Base-by-base conservation (phyloP, 2,113 vertebrate species). In the Gasterosteus aculeatus region DNA sequence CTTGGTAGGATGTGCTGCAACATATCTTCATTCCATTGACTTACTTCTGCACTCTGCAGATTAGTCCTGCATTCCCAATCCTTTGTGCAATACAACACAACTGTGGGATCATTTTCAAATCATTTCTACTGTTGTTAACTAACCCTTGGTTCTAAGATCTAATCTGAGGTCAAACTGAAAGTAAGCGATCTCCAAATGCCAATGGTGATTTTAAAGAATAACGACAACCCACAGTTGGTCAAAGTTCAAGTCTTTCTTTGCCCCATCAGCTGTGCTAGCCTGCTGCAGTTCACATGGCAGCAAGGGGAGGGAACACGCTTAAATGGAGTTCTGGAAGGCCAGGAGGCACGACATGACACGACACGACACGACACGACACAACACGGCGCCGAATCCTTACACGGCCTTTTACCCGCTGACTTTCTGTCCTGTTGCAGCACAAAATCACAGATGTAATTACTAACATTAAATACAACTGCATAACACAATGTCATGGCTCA, bases 21-120 rank as follows among this genome's bases (percentile, higher is more conserved):
- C 81, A 77, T 78, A 82, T 75, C 65, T 57, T 29, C 35, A 16
- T 72, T 88, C 62, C 75, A 54, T 69, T 71, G 51, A 77, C 60
- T 66, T 64, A 75, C 54, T 77, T 78, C 75, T 14, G 10, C 68
- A 66, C 71, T 54, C 54, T 0, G 8, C 19, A 26, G 62, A 5
- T 41, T 59, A 64, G 39, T 35, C 56, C 42, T 31, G 10, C 60
- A 46, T 26, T 33, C 41, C 60, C 61, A 61, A 51, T 38, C 31
- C 26, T 29, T 57, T 42, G 29, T 66, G 29, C 46, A 15, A n/a
- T n/a, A 49, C 44, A 66, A 66, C 19, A 19, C 53, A 22, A 19
- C 31, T 7, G 7, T 4, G 22, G 16, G 60, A n/a, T 66, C 4
- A 58, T 75, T 69, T 69, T 8, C 14, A 2, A 4, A 18, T 42